Conservation (phyloP, 2,888 invertebrate species). For the Microctonus aethiopoides region DNA sequence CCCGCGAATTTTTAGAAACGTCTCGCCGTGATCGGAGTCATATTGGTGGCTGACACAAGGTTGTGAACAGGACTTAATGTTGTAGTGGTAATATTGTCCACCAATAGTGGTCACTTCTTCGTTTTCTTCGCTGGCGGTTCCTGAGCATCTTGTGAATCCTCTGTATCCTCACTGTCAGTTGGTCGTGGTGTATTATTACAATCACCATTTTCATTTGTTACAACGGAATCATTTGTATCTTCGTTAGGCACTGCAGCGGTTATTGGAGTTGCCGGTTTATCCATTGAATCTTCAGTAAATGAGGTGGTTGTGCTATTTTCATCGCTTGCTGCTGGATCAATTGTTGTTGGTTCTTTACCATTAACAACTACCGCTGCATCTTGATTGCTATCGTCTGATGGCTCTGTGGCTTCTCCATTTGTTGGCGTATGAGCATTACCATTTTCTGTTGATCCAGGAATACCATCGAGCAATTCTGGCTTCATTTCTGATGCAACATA, state of each 20-base stretch:
- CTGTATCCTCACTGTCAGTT: slow-evolving; percentile 63
- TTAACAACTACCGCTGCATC: slow-evolving; percentile 67
- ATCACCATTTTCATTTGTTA: slow-evolving; percentile 69
- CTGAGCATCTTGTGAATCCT: slow-evolving; percentile 67
- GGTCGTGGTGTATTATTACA: slow-evolving; percentile 60
- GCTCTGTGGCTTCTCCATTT: slow-evolving; percentile 67
- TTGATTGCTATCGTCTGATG: slow-evolving; percentile 83
- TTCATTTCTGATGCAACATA: slow-evolving; percentile 86
- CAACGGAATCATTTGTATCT: slow-evolving; percentile 70
- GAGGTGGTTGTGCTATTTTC: slow-evolving; percentile 81
- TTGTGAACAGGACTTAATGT: slow-evolving; percentile 53
- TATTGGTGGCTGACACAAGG: slow-evolving; percentile 58
- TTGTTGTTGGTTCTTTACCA: slow-evolving; percentile 65
- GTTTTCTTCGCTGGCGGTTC: slow-evolving; percentile 70
- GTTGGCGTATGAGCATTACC: slow-evolving; percentile 63
- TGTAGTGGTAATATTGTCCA: slow-evolving; percentile 29
- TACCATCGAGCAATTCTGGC: slow-evolving; percentile 84
- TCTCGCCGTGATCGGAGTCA: slow-evolving; percentile 59
- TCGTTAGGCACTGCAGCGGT: slow-evolving; percentile 67
- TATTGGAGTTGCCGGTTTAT: slow-evolving; percentile 74
- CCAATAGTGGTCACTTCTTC: slow-evolving; percentile 69
- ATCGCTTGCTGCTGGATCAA: slow-evolving; percentile 71
- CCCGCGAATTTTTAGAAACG: slow-evolving; percentile 50
- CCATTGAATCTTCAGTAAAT: slow-evolving; percentile 81
- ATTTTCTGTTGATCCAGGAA: slow-evolving; percentile 69